phyloP scores from a whole-genome alignment of 2,888 invertebrate species.

The Mechanitis messenoides region DNA sequence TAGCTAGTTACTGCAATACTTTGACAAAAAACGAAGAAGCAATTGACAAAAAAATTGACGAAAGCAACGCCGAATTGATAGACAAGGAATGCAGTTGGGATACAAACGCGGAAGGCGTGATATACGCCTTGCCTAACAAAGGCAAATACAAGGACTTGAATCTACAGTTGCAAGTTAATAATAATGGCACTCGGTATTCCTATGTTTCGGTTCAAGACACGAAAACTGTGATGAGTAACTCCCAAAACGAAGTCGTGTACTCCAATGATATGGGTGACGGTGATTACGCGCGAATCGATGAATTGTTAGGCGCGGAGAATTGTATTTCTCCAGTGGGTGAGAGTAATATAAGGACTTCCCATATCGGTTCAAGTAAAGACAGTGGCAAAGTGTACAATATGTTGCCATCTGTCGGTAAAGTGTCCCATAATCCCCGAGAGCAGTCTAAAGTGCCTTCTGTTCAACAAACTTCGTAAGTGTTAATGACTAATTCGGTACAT shows the following conservation, averaged over 20 bases:
- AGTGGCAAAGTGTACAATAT: conserved; percentile 57
- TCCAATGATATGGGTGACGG: conserved; percentile 64
- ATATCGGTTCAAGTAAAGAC: conserved; percentile 54
- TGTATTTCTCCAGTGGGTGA: conserved; percentile 66
- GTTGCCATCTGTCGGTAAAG: conserved; percentile 65
- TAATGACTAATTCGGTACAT: conserved; percentile 10
- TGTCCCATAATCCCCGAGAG: conserved; percentile 57
- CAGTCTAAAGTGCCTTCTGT: conserved; percentile 58
- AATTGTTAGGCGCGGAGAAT: conserved; percentile 63
- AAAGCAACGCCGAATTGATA: conserved; percentile 65
- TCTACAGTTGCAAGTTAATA: conserved; percentile 68
- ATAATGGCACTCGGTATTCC: conserved; percentile 67
- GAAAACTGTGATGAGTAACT: conserved; percentile 68
- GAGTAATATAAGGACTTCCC: conserved; percentile 62
- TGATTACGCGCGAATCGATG: conserved; percentile 69
- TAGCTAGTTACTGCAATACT: conserved; percentile 58
- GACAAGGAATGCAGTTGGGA: conserved; percentile 79
- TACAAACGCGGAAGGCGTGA: conserved; percentile 72
- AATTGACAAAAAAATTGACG: conserved; percentile 53
- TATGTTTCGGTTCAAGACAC: conserved; percentile 70
- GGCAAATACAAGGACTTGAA: conserved; percentile 72
- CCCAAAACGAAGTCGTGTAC: conserved; percentile 66
- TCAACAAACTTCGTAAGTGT: conserved; percentile 55
- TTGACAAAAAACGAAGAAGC: conserved; percentile 47
- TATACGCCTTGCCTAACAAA: conserved; percentile 71